A percentile compares a stretch with the other conserved stretches of the same genome.
phyloP scores from a whole-genome alignment of 92 coral and sea anemone genomes.

The Micromussa lordhowensis region DNA sequence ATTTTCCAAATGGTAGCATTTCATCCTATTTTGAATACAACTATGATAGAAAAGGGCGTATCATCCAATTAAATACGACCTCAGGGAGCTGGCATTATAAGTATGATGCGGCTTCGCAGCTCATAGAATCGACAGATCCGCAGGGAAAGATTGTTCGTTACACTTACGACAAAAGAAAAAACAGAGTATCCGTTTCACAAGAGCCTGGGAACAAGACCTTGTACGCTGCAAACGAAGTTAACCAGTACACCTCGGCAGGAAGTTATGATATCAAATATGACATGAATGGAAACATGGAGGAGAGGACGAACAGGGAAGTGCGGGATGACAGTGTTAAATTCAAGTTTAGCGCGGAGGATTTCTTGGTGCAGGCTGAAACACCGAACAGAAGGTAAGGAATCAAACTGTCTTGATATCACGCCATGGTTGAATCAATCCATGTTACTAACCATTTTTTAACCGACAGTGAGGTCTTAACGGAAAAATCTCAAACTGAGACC shows the following conservation, averaged over 20 bases:
- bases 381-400: conserved; percentile 57
- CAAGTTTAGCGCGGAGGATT: conserved; percentile 75
- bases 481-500: too few species aligned
- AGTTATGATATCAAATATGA: conserved; percentile 65
- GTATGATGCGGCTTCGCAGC: conserved; percentile 78
- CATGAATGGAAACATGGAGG: conserved; percentile 75
- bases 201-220: conserved; percentile 48
- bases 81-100: conserved; percentile 59
- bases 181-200: conserved; percentile 55
- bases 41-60: conserved; percentile 75
- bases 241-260: conserved; percentile 74
- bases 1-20: conserved; percentile 52
- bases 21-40: conserved; percentile 70
- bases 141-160: conserved; percentile 44
- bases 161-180: conserved; percentile 72
- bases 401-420: background rate
- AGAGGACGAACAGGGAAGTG: conserved; percentile 52
- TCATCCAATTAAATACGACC: conserved; percentile 57
- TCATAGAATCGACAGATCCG: conserved; percentile 66
- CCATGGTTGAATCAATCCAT: too few species aligned
- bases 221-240: conserved; percentile 64
- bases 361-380: conserved; percentile 65
- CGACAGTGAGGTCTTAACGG: too few species aligned
- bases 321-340: conserved; percentile 62
- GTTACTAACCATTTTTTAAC: too few species aligned